Base-by-base conservation (phyloP, 2,797 vertebrate genomes). In the Siniperca undulata region DNA sequence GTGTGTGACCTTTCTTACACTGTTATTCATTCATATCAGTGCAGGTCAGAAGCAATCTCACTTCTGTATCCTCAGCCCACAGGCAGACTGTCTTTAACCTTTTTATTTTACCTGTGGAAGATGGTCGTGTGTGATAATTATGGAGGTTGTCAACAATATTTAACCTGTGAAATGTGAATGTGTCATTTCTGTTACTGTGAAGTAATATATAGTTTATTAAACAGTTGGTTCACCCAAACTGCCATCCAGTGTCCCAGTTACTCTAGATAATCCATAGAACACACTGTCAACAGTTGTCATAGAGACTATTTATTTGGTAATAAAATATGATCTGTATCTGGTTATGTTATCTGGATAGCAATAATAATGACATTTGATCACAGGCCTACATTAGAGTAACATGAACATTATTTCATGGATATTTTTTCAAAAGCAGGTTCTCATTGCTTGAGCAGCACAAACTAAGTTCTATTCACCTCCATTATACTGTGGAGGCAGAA, bases 1-100 rank as follows among this genome's bases (percentile, higher is more conserved):
- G 38, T n/a, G 60, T 69, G 60, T 44, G 59, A 64, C 77, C 72
- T 79, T 80, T 75, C 22, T 55, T 66, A 58, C 60, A 60, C 60
- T 71, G 38, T 30, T 3, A 81, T 64, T 70, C 38, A 75, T 55
- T 69, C 64, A 24, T 11, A 74, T 44, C 61, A 73, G 42, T 7
- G 17, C 34, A 22, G 24, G 56, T 55, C 48, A 55, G 62, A 71
- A 42, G 17, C 13, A 44, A 65, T 71, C 52, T 53, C 20, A 74
- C 38, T 16, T 58, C 11, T 46, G 30, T 70, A 30, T n/a, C 17
- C 10, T 24, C 46, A 14, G 40, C 7, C 58, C 34, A 52, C 72
- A 60, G 24, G 11, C 22, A 19, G 10, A 30, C 36, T 46, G 42
- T 17, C n/a, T 56, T 13, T 56, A 58, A 65, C 50, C 42, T 30